Evolutionary conservation across 2,113 vertebrate species (phyloP).

Genomic region (Lutjanus erythropterus): DNA sequence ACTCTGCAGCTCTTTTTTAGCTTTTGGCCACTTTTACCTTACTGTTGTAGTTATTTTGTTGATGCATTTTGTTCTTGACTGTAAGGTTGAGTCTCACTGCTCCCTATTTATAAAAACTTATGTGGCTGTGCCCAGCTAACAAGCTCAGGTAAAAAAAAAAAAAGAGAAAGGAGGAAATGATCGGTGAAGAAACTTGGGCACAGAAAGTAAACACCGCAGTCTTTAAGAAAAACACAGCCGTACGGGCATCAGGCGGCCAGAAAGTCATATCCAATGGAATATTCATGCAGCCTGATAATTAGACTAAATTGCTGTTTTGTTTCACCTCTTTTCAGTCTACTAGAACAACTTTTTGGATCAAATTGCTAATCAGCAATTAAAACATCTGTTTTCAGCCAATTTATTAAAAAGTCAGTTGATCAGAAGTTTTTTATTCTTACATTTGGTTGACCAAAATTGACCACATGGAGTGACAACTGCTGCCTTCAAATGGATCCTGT

Average conservation of each 20-base stretch:
- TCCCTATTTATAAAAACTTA: neutral
- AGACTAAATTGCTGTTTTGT: neutral
- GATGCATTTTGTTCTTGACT: neutral
- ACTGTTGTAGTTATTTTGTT: neutral
- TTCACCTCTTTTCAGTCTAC: too few species aligned
- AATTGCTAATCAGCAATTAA: too few species aligned
- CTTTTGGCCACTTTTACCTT: neutral
- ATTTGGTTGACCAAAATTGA: too few species aligned
- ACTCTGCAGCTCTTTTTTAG: neutral
- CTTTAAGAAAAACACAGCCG: neutral
- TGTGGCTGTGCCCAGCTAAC: neutral
- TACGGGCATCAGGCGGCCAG: neutral
- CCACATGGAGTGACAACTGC: too few species aligned
- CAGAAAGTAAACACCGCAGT: neutral
- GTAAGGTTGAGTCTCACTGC: neutral
- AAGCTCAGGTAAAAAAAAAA: neutral
- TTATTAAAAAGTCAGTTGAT: too few species aligned
- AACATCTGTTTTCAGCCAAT: too few species aligned
- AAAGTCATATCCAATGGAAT: neutral
- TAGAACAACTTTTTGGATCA: too few species aligned
- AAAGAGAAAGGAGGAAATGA: neutral
- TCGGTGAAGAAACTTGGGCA: neutral
- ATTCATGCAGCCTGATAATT: neutral
- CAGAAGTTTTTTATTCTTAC: too few species aligned
- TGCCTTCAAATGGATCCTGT: too few species aligned